phyloP scores from a whole-genome alignment of 2,113 vertebrate genomes.

The Patagioenas fasciata region DNA sequence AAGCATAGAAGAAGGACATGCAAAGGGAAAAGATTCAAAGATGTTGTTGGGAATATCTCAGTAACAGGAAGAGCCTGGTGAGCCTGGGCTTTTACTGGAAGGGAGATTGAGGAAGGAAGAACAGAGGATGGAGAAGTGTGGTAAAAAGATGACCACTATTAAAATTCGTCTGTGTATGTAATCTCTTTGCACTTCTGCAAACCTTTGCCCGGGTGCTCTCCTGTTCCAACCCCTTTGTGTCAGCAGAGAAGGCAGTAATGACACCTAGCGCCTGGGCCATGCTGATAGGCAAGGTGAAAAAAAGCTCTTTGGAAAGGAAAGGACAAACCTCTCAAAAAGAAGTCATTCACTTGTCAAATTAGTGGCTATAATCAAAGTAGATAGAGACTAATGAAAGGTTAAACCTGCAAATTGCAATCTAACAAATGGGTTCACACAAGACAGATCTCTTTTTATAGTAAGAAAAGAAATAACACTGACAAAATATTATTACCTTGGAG shows the following conservation, averaged over 20 bases:
- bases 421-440: slow-evolving; percentile 40
- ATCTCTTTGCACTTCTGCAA: neutral
- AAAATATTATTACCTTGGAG: slow-evolving; percentile 49
- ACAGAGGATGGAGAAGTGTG: neutral
- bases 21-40: neutral
- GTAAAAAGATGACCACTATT: neutral
- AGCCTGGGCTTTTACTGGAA: neutral
- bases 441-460: neutral
- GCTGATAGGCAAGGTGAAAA: neutral
- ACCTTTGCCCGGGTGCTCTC: neutral
- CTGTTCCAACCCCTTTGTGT: neutral
- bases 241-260: neutral
- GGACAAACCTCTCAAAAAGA: slow-evolving; percentile 46
- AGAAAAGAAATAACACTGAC: slow-evolving; percentile 36
- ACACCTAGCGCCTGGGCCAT: neutral
- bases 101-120: neutral
- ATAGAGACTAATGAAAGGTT: slow-evolving; percentile 66
- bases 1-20: neutral
- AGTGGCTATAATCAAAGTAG: slow-evolving; percentile 53
- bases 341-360: slow-evolving; percentile 60
- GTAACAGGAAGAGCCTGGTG: neutral
- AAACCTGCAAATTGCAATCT: slow-evolving; percentile 56
- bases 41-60: neutral
- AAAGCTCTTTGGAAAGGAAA: slow-evolving; percentile 2
- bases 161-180: neutral